A percentile compares a stretch with the other conserved stretches of the same genome.
Evolutionary conservation across 2,888 invertebrate genomes (phyloP).

Genomic region (Calameuta idolon): DNA sequence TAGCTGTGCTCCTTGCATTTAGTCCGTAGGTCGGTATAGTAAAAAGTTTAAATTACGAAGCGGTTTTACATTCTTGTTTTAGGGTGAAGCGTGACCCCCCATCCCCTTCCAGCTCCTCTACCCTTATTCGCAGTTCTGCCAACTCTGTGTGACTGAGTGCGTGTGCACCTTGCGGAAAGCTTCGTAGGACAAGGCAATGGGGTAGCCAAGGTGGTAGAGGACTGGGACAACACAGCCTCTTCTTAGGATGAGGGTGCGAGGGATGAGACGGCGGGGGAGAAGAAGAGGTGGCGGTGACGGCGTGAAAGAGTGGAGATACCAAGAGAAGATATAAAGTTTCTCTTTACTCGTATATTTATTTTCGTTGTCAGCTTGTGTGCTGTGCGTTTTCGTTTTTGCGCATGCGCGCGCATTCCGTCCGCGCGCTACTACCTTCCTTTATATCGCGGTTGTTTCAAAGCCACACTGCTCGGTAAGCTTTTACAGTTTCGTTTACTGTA

Average conservation of each 20-base stretch:
- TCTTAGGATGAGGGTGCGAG: background rate
- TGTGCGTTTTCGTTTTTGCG: slow-evolving; percentile 30
- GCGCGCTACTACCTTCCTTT: slow-evolving; percentile 29
- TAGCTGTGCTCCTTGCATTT: slow-evolving; percentile 8
- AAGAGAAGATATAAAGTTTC: slow-evolving; percentile 37
- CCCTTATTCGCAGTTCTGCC: slow-evolving; percentile 8
- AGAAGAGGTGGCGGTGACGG: background rate
- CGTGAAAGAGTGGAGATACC: slow-evolving; percentile 16
- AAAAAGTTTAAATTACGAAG: slow-evolving; percentile 27
- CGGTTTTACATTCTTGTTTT: slow-evolving; percentile 28
- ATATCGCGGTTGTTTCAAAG: slow-evolving; percentile 33
- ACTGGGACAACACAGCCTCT: background rate
- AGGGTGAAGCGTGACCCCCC: slow-evolving; percentile 6
- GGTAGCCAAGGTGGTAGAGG: background rate
- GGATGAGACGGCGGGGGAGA: background rate
- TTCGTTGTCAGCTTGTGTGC: slow-evolving; percentile 22
- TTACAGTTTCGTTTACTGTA: slow-evolving; percentile 49
- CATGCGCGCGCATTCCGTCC: slow-evolving; percentile 13
- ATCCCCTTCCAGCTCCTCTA: background rate
- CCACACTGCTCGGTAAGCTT: slow-evolving; percentile 23
- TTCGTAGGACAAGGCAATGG: background rate
- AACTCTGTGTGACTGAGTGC: background rate
- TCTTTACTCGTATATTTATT: slow-evolving; percentile 38
- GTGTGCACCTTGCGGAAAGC: background rate
- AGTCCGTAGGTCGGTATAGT: slow-evolving; percentile 10